phyloP scores from a whole-genome alignment of 2,113 vertebrate genomes.

The Colius striatus region DNA sequence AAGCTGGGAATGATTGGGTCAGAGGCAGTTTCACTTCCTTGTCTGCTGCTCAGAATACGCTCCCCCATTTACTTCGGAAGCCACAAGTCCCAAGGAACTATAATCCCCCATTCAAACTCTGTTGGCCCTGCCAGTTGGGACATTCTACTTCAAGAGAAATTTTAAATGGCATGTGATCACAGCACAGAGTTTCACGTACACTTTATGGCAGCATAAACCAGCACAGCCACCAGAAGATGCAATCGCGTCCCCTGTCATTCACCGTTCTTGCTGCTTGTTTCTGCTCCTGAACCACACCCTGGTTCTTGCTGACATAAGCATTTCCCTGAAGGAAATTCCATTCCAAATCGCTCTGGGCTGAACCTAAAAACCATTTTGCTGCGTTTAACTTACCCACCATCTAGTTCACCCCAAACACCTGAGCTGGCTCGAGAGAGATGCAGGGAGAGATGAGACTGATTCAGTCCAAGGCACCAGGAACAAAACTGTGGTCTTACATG shows the following conservation, averaged over 20 bases:
- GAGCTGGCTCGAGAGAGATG: not conserved
- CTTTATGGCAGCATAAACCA: not conserved
- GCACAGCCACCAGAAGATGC: conserved; percentile 8
- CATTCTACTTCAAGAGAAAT: not conserved
- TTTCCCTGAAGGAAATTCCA: conserved; percentile 27
- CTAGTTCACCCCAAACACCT: not conserved
- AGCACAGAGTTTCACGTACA: not conserved
- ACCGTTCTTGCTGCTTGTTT: not conserved
- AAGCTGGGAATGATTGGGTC: conserved; percentile 8
- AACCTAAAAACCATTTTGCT: not conserved
- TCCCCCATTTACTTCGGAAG: conserved; percentile 26
- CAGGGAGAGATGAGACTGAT: not conserved
- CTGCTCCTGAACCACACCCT: conserved; percentile 50
- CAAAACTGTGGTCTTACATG: not conserved
- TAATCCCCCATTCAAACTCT: not conserved
- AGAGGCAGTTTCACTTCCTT: conserved; percentile 49
- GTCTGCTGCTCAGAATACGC: conserved; percentile 32
- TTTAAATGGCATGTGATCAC: not conserved
- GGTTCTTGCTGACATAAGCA: conserved; percentile 54
- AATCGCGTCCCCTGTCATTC: not conserved
- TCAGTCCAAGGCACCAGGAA: not conserved
- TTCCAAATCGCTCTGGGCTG: not conserved
- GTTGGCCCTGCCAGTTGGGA: not conserved
- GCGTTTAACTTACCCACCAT: not conserved
- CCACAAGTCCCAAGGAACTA: not conserved